Percentiles rank a stretch among this genome's conserved stretches.
These are phyloP conservation scores for Drosophila picticornis DNA, from an alignment of 2,888 invertebrate species.

Conservation along the genomic window DNA sequence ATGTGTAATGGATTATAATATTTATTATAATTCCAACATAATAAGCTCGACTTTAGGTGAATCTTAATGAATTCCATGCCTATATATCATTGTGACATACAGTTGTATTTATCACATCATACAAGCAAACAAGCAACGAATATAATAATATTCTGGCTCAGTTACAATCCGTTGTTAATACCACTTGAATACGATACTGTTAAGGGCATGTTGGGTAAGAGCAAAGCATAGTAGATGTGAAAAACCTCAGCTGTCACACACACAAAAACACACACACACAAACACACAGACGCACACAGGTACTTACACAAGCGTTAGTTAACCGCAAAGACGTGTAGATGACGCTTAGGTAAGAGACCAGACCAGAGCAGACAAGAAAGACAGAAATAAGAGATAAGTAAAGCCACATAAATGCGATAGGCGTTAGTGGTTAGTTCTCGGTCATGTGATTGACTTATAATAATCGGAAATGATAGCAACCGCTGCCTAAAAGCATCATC, in stretches of 20 bases:
- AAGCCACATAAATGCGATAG: slow-evolving; percentile 23
- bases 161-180: slow-evolving; percentile 27
- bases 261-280: slow-evolving; percentile 2
- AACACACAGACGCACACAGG: not conserved
- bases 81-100: not conserved
- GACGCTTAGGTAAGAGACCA: slow-evolving; percentile 64
- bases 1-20: not conserved
- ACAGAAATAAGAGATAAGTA: slow-evolving; percentile 4
- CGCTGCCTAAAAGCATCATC: slow-evolving; percentile 15
- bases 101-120: not conserved
- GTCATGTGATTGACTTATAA: slow-evolving; percentile 60
- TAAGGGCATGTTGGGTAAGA: slow-evolving; percentile 10
- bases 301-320: slow-evolving; percentile 41
- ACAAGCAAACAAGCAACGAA: not conserved
- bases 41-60: not conserved
- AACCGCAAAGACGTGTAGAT: slow-evolving; percentile 63
- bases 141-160: slow-evolving; percentile 14
- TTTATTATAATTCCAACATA: not conserved
- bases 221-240: slow-evolving; percentile 13
- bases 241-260: slow-evolving; percentile 25
- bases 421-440: slow-evolving; percentile 48
- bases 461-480: slow-evolving; percentile 43
- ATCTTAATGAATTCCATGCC: not conserved
- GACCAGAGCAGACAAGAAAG: slow-evolving; percentile 28
- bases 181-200: slow-evolving; percentile 33